phyloP scores from a whole-genome alignment of 2,888 invertebrate genomes.

The Diplazon laetatorius region DNA sequence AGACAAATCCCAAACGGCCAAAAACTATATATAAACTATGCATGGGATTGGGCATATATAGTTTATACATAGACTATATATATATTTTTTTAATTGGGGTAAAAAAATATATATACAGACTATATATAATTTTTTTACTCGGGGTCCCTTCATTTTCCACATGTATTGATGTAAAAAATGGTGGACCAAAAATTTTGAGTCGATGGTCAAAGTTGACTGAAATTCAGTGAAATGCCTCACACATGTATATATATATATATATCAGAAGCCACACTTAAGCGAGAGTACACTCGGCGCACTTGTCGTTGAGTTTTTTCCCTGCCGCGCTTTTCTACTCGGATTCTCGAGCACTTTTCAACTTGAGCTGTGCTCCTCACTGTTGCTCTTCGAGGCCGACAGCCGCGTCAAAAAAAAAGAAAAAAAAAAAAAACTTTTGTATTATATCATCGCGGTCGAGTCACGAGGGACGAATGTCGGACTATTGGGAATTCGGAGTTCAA shows the following conservation, averaged over 20 bases:
- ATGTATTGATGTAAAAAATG: too few species aligned
- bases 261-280: slow-evolving; percentile 34
- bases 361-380: slow-evolving; percentile 26
- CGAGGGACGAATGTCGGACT: background rate
- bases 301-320: slow-evolving; percentile 16
- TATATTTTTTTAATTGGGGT: too few species aligned
- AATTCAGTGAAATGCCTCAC: too few species aligned
- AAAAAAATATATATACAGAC: too few species aligned
- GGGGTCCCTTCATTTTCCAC: too few species aligned
- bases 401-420: background rate
- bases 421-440: background rate
- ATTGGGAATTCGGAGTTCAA: slow-evolving; percentile 31
- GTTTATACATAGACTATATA: too few species aligned
- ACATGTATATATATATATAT: slow-evolving; percentile 1
- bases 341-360: slow-evolving; percentile 51
- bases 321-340: slow-evolving; percentile 17
- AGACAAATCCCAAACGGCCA: too few species aligned
- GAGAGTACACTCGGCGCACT: slow-evolving; percentile 26
- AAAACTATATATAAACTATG: too few species aligned
- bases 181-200: too few species aligned
- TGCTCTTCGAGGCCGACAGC: background rate
- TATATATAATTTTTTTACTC: too few species aligned
- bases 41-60: too few species aligned
- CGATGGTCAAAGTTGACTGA: too few species aligned
- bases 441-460: background rate